A percentile compares a stretch with the other conserved stretches of the same genome.
phyloP scores from a whole-genome alignment of 2,113 vertebrate genomes.

The Chelonoidis abingdonii region DNA sequence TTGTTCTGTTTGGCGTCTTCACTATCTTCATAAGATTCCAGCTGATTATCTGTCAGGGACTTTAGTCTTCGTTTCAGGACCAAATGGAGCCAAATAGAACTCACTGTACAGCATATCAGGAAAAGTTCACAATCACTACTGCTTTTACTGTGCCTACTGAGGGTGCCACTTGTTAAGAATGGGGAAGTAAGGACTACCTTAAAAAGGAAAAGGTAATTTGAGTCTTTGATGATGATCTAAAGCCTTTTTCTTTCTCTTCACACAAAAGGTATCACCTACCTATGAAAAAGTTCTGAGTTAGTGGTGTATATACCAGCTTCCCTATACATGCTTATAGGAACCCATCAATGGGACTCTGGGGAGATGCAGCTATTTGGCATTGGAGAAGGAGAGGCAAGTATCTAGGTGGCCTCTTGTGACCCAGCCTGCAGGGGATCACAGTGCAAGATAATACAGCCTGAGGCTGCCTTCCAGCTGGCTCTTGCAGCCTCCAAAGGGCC shows the following conservation, averaged over 20 bases:
- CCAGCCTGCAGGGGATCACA: not conserved
- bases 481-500: not conserved
- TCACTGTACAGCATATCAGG: not conserved
- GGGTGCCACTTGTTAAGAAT: not conserved
- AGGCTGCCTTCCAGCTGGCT: not conserved
- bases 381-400: not conserved
- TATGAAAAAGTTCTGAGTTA: not conserved
- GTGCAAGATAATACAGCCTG: not conserved
- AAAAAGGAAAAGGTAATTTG: not conserved
- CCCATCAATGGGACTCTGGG: not conserved
- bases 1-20: not conserved
- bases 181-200: not conserved
- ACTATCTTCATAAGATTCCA: not conserved
- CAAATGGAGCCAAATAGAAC: not conserved
- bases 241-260: not conserved
- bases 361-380: not conserved
- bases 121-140: not conserved
- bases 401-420: not conserved
- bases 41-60: not conserved
- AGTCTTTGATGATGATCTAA: not conserved
- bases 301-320: not conserved
- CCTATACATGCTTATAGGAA: not conserved
- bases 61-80: not conserved
- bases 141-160: not conserved
- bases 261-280: not conserved